Base-by-base conservation (phyloP, 2,888 invertebrate species). In the Rhodophaea formosa region DNA sequence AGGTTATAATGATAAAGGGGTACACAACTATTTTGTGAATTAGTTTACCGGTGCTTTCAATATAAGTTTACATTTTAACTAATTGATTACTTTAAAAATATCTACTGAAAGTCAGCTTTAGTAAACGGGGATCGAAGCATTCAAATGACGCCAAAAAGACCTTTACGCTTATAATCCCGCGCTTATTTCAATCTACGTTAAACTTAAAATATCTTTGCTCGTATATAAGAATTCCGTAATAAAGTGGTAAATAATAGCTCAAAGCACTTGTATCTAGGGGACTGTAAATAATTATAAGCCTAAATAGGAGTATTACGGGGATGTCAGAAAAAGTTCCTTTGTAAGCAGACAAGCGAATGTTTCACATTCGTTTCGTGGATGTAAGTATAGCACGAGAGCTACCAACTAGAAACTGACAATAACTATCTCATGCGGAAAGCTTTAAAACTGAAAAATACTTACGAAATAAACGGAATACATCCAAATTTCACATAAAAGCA, bases 401-500 rank as follows among this genome's bases (percentile, higher is more conserved):
- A 29, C 8, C 8, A 30, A 30, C 10, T n/a, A 45, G 8, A 7
- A 30, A 23, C 3, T 29, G 1, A 15, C 6, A 14, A 8, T 23
- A 1, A 54, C 7, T 7, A 30, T 10, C 0, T n/a, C 1, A 17
- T 15, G 10, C 5, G 35, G 3, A 17, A 35, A 35, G 17, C 17
- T 17, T 12, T 15, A 1, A 16, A 10, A 69, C 30, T 47, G 62
- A 66, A 72, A 29, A 0, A 12, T 43, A 51, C 56, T 56, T 23
- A 56, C 56, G 39, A 47, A 39, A 51, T 35, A 17, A 16, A 47
- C 29, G 35, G 42, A 56, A 72, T 71, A 71, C 68, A 68, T 74
- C 68, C 73, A 78, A 74, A 79, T 80, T 75, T 84, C 80, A 83
- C 80, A 73, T 67, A 71, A 77, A 85, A 90, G 88, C 91, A 92